Base-by-base conservation (phyloP, 2,888 invertebrate genomes). In the Syritta pipiens region DNA sequence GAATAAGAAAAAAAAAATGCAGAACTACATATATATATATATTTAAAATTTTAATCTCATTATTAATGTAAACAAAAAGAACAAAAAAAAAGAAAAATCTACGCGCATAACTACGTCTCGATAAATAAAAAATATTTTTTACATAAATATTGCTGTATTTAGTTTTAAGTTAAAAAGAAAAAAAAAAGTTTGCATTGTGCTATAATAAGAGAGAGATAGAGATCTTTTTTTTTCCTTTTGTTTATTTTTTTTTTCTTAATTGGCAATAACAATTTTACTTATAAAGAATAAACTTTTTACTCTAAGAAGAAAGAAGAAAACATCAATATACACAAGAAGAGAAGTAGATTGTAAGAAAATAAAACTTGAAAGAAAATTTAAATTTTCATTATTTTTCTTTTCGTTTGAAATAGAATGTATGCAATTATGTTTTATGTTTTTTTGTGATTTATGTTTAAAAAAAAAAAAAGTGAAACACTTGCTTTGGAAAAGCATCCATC, bases 111-210 rank as follows among this genome's bases (percentile, higher is more conserved):
- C 26, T 35, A 49, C 65, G 60, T 68, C 35, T 65, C 46, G 46
- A 51, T 37, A 60, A 77, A 22, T 42, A 28, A 48, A 51, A 49
- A 65, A 62, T 53, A 82, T 81, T 82, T 83, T 81, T 79, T 72
- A 68, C 79, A 77, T 81, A 83, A 79, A 74, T 82, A 82, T 81
- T 82, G 62, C 81, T 76, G 68, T 81, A 71, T 71, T 76, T 72
- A 81, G 69, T 55, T 67, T 49, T 77, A 83, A 81, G 49, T 60
- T 68, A 63, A 65, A 82, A 28, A 42, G 35, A 68, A 63, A 37
- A 72, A 67, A 44, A 69, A 76, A 49, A 79, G 49, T 62, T 62
- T 74, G 60, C 76, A 65, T 69, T 77, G 68, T 81, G 81, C 79
- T 81, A 79, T 79, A 69, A 55, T 17, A 44, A 57, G 37, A 48